These are phyloP conservation scores for Zaprionus lachaisei DNA, from an alignment of 1,140 invertebrate species.

Conservation along the genomic window DNA sequence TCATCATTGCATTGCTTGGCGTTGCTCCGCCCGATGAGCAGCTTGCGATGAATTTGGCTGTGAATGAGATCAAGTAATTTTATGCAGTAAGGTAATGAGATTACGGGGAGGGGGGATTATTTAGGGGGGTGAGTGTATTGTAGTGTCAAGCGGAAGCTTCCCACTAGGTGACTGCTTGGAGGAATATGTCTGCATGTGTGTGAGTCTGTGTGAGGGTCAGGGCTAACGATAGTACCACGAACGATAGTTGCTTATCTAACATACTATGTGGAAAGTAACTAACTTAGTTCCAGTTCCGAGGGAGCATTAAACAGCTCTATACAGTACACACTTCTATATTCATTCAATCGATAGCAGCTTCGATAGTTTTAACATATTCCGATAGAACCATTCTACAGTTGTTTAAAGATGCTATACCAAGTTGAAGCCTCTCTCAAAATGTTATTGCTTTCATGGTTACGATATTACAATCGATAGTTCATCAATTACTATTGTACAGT, in stretches of 20 bases:
- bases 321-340: background rate
- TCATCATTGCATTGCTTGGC: slow-evolving; percentile 25
- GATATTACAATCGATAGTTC: too few relatives aligned
- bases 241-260: background rate
- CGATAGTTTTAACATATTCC: background rate
- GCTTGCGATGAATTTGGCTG: slow-evolving; percentile 80
- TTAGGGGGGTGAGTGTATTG: slow-evolving; percentile 34
- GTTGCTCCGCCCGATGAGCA: slow-evolving; percentile 49
- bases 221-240: background rate
- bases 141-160: background rate
- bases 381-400: background rate
- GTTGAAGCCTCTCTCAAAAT: background rate
- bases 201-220: background rate
- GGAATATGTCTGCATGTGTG: background rate
- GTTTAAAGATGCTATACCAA: background rate
- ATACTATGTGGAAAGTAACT: background rate
- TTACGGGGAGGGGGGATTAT: slow-evolving; percentile 51
- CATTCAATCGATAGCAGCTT: background rate
- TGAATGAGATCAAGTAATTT: slow-evolving; percentile 84
- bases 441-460: too few relatives aligned
- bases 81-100: slow-evolving; percentile 84
- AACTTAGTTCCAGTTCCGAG: too few relatives aligned
- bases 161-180: background rate
- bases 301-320: too few relatives aligned
- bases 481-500: too few relatives aligned